These are phyloP conservation scores for Hippocampus barbouri DNA, from an alignment of 2,113 vertebrate species.

Conservation along the genomic window DNA sequence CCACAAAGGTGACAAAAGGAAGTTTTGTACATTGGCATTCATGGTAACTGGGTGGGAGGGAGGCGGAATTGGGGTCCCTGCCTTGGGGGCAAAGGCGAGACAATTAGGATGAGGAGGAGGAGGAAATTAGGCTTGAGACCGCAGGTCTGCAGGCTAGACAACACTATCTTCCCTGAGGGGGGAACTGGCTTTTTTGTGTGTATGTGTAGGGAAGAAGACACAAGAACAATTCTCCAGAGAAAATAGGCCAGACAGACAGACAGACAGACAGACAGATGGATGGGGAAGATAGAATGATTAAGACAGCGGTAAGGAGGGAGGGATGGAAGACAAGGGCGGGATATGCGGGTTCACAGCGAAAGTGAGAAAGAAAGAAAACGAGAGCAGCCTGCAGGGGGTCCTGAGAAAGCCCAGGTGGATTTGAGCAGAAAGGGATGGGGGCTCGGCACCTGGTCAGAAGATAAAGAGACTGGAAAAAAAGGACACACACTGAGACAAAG, in stretches of 20 bases:
- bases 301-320: conserved; percentile 18
- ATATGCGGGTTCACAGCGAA: not conserved
- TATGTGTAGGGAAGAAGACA: conserved; percentile 63
- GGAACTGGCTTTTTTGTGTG: conserved; percentile 37
- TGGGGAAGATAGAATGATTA: conserved; percentile 20
- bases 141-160: conserved; percentile 68
- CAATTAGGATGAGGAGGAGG: conserved; percentile 37
- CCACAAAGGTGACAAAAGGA: conserved; percentile 28
- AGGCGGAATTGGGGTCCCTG: conserved; percentile 39
- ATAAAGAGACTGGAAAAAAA: conserved; percentile 25
- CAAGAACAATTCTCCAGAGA: conserved; percentile 53
- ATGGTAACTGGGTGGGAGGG: conserved; percentile 14
- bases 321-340: conserved; percentile 10
- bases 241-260: conserved; percentile 61
- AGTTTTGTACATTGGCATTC: conserved; percentile 29
- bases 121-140: conserved; percentile 36
- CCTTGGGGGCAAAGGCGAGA: conserved; percentile 25
- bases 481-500: not conserved
- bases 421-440: conserved; percentile 18
- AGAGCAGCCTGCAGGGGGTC: conserved; percentile 17
- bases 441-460: conserved; percentile 25
- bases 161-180: conserved; percentile 66
- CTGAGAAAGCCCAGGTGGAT: conserved; percentile 37
- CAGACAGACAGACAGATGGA: conserved; percentile 44
- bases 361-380: conserved; percentile 50